These are phyloP conservation scores for Lerista edwardsae DNA, from an alignment of 2,797 vertebrate species.

Conservation along the genomic window DNA sequence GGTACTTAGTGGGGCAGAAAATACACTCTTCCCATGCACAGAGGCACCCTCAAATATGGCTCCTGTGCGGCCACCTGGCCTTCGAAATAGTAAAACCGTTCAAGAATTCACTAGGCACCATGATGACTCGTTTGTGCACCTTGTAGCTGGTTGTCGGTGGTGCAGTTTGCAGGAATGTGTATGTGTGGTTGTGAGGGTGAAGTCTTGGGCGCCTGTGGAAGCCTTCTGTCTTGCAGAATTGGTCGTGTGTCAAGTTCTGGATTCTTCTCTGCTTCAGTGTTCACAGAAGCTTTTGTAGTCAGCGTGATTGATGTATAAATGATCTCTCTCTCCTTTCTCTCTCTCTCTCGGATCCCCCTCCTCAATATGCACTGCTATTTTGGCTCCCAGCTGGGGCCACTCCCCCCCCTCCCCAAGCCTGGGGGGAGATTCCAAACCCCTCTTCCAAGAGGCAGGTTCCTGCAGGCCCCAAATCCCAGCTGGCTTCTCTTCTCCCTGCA, in stretches of 20 bases:
- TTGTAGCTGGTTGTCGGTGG: not conserved
- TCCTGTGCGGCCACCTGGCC: not conserved
- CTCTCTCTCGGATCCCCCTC: slow-evolving; percentile 18
- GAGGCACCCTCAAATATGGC: not conserved
- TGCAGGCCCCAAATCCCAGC: slow-evolving; percentile 42
- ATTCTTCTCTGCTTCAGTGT: slow-evolving; percentile 28
- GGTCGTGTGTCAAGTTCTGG: slow-evolving; percentile 20
- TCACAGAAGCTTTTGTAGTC: slow-evolving; percentile 31
- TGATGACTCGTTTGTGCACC: not conserved
- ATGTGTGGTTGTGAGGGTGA: not conserved
- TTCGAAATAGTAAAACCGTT: not conserved
- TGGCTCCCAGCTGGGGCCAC: slow-evolving; percentile 28
- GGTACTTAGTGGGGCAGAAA: not conserved
- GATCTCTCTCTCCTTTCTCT: not conserved
- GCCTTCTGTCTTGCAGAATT: not conserved
- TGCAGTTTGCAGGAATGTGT: slow-evolving; percentile 22
- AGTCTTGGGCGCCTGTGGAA: not conserved
- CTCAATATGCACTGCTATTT: not conserved
- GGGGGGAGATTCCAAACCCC: slow-evolving; percentile 36
- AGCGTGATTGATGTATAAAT: slow-evolving; percentile 22
- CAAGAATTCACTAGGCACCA: not conserved
- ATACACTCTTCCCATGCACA: not conserved
- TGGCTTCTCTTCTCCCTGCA: slow-evolving; percentile 1
- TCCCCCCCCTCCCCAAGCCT: slow-evolving; percentile 5
- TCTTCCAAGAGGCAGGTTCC: slow-evolving; percentile 42